Percentiles rank a stretch among this genome's conserved stretches.
phyloP scores from a whole-genome alignment of 2,797 vertebrate species.

The Remorina albescens region DNA sequence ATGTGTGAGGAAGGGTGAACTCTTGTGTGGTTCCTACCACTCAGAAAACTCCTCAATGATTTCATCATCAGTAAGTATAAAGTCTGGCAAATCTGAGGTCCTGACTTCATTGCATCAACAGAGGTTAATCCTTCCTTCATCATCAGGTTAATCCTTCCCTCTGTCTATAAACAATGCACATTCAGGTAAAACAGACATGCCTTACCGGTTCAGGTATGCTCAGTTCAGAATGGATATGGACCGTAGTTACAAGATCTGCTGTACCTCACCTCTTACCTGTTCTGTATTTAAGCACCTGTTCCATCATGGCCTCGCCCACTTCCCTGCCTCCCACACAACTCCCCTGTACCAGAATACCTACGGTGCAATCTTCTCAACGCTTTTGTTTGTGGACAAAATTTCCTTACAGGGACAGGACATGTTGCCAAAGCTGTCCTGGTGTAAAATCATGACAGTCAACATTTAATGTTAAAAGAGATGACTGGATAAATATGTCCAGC shows the following conservation, averaged over 20 bases:
- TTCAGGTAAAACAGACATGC: neutral
- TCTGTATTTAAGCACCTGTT: conserved; percentile 79
- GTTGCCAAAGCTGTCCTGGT: neutral
- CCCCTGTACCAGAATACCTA: conserved; percentile 49
- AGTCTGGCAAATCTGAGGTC: too few relatives aligned
- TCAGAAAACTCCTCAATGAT: too few relatives aligned
- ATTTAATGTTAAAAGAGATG: too few relatives aligned
- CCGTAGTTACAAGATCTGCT: conserved; percentile 55
- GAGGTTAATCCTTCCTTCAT: too few relatives aligned
- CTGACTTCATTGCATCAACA: too few relatives aligned
- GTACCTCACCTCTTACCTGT: conserved; percentile 62
- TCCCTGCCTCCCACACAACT: neutral
- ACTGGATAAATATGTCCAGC: too few relatives aligned
- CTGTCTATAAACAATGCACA: too few relatives aligned
- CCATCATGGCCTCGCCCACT: conserved; percentile 56
- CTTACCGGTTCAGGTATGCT: conserved; percentile 76
- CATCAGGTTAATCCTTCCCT: too few relatives aligned
- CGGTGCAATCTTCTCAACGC: neutral
- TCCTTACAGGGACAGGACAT: neutral
- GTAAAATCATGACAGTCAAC: neutral
- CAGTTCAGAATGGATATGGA: conserved; percentile 31
- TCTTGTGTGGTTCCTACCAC: neutral
- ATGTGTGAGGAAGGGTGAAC: too few relatives aligned
- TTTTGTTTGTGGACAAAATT: conserved; percentile 32
- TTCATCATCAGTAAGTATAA: too few relatives aligned